Percentiles rank a stretch among this genome's conserved stretches.
These are phyloP conservation scores for Euschistus heros DNA, from an alignment of 1,140 invertebrate genomes.

Conservation along the genomic window DNA sequence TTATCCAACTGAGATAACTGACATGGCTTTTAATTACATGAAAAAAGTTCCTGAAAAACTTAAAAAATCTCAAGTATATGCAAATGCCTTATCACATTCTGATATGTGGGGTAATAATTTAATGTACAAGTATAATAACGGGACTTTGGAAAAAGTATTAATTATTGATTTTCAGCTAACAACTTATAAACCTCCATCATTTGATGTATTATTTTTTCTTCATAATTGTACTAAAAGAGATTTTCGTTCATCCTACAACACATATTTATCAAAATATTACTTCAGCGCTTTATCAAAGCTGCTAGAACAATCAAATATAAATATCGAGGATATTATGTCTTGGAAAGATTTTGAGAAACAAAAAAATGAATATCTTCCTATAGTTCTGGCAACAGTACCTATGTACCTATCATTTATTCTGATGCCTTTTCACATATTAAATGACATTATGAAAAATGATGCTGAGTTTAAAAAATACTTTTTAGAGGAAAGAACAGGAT, in stretches of 20 bases:
- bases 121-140: conserved; percentile 18
- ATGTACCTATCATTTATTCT: no score
- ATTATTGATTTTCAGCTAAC: conserved; percentile 18
- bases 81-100: conserved; percentile 14
- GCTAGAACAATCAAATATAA: background rate
- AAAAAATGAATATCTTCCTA: background rate
- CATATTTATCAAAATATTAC: background rate
- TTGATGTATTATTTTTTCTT: conserved; percentile 13
- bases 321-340: background rate
- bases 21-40: background rate
- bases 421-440: no score
- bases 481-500: no score
- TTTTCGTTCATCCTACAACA: background rate
- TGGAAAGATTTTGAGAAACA: background rate
- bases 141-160: background rate
- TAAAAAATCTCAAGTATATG: background rate
- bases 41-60: background rate
- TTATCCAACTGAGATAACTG: no score
- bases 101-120: conserved; percentile 22
- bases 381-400: background rate
- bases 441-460: no score
- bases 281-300: background rate
- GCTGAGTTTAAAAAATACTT: no score
- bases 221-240: background rate
- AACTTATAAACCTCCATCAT: conserved; percentile 9